Percentiles rank a stretch among this genome's conserved stretches.
Evolutionary conservation across 2,888 invertebrate species (phyloP).

Genomic region (Lochmaea crataegi): DNA sequence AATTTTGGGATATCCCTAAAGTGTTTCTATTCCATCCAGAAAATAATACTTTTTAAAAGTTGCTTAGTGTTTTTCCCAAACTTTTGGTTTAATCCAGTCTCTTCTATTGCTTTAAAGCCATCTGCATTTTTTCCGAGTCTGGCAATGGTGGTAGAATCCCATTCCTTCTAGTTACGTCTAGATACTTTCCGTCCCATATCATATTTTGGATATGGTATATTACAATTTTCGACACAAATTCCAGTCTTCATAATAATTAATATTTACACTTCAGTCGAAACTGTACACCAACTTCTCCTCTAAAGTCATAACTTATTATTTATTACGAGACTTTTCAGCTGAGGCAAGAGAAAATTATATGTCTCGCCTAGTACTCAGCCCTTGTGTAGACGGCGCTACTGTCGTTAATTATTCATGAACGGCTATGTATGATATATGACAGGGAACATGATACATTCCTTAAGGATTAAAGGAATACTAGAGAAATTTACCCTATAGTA

Average conservation of each 20-base stretch:
- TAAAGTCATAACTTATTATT: constrained; percentile 2
- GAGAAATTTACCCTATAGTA: neutral
- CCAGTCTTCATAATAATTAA: neutral
- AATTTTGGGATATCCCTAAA: too few species aligned
- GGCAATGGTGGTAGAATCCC: neutral
- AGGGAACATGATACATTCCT: neutral
- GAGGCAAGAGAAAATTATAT: constrained; percentile 1
- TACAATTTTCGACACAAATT: neutral
- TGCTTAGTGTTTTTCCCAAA: too few species aligned
- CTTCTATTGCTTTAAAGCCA: too few species aligned
- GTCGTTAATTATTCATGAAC: neutral
- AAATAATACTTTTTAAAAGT: too few species aligned
- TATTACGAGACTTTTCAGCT: constrained; percentile 1
- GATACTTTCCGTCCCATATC: too few species aligned
- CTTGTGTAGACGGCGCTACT: neutral
- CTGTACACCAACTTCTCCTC: neutral
- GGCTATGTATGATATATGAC: neutral
- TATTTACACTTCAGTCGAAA: neutral
- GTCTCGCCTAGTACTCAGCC: neutral
- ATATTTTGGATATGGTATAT: neutral
- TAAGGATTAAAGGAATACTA: neutral
- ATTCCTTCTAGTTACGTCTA: too few species aligned
- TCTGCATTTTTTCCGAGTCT: too few species aligned
- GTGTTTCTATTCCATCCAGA: too few species aligned
- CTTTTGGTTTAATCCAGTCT: too few species aligned